Base-by-base conservation (phyloP, 1,140 invertebrate species). In the Eufriesea mexicana region DNA sequence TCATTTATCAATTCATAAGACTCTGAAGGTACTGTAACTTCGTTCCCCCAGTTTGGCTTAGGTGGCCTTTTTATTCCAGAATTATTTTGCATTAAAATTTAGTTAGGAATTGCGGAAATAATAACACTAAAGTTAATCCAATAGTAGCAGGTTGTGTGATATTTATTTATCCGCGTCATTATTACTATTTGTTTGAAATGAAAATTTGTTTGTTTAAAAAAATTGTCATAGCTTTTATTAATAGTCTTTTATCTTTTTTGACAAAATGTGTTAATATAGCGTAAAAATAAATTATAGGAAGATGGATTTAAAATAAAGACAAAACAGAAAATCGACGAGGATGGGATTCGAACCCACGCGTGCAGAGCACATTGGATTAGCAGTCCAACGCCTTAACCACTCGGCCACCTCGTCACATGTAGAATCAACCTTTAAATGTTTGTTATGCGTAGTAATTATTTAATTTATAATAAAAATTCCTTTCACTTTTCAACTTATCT, bases 311-410 rank as follows among this genome's bases (percentile, higher is more conserved):
- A 42, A 55, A 54, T 66, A 76, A 79, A 51, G 70, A 61, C 54
- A 61, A 5, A 70, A 83, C 61, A 89, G 78, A 86, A 76, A 80
- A 18, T 75, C 96, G 96, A 97, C 96, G 96, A 97, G 96, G 96
- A 97, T 97, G 96, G 96, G 96, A 97, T 97, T 97, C 96, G 96
- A 97, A 97, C 96, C 96, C 96, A 97, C 96, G 96, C 96, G 96
- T 97, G 97, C 95, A 96, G 95, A 95, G 95, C 95, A 95, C 95
- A 96, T 95, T 96, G 95, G 95, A 95, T 95, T 96, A 97, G 96
- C 96, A 97, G 96, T 97, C 96, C 96, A 97, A 97, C 96, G 96
- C 96, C 97, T 97, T 97, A 97, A 97, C 96, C 96, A 97, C 97
- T 97, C 96, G 96, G 96, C 96, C 97, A 97, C 96, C 96, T 97